Evolutionary conservation across 2,888 invertebrate genomes (phyloP).

Genomic region (Desoria tigrina): DNA sequence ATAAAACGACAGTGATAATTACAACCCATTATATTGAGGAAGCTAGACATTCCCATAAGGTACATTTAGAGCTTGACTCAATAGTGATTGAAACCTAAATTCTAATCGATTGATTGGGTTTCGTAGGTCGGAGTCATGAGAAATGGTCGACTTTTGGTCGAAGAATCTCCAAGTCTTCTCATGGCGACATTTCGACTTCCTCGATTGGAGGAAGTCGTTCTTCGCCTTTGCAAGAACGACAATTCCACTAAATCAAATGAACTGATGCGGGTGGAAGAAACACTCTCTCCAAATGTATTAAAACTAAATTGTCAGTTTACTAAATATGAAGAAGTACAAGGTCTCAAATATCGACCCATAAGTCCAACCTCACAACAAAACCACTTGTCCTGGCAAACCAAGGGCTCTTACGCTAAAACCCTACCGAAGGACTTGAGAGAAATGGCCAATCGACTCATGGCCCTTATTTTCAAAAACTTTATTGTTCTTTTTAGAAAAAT

Average conservation of each 20-base stretch:
- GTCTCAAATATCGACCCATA: too few species aligned
- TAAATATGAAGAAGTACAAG: constrained; percentile 26
- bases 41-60: constrained; percentile 36
- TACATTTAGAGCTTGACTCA: too few species aligned
- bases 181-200: too few species aligned
- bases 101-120: too few species aligned
- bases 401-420: too few species aligned
- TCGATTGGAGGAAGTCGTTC: too few species aligned
- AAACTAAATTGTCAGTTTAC: constrained; percentile 40
- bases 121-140: constrained; percentile 46
- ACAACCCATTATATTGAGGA: constrained; percentile 49
- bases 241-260: constrained; percentile 38
- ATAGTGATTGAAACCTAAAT: too few species aligned
- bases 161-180: constrained; percentile 46
- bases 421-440: too few species aligned
- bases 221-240: constrained; percentile 21
- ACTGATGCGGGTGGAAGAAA: too few species aligned
- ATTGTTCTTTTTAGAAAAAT: constrained; percentile 40
- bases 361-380: too few species aligned
- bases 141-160: constrained; percentile 38
- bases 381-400: too few species aligned
- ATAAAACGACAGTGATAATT: constrained; percentile 43
- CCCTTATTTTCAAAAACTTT: constrained; percentile 39
- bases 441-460: constrained; percentile 32
- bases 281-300: too few species aligned